Base-by-base conservation (phyloP, 1,140 invertebrate species). In the Oreohelix idahoensis region DNA sequence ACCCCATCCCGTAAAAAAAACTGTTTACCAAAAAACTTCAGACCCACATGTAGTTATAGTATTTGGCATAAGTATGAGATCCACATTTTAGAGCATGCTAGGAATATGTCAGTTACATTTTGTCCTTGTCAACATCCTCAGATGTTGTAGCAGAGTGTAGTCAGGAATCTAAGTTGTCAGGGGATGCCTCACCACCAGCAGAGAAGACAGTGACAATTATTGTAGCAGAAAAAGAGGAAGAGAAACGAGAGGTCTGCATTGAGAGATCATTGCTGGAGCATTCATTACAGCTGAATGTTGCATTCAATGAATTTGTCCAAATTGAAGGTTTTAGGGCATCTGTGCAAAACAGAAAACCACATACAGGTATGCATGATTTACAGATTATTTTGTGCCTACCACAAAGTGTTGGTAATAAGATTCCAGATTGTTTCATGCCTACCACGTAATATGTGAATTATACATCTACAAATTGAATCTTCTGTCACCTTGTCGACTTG, bases 221-320 rank as follows among this genome's bases (percentile, higher is more conserved):
- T 13, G 23, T 26, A 11, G 38, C 11, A 39, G 78, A 80, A n/a
- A 13, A 35, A 8, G 23, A 26, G 23, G 63, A 49, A 17, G 20
- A 39, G n/a, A 71, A 13, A 26, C 32, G 17, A 32, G 1, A 36
- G 38, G 4, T 11, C 13, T n/a, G 70, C 17, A 15, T 8, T 11
- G 69, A 36, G 23, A 36, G 73, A 39, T 10, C n/a, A 8, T 45
- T 81, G 36, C 51, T 81, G 5, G 79, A 81, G 5, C 10, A 74
- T 51, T 10, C 79, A 0, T 35, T 63, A 17, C 29, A 82, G 36
- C 71, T 58, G 70, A 36, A 36, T 17, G 15, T 58, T 13, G 80
- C 51, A 13, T 82, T 82, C 51, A 38, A 35, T 1, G 45, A 74
- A 23, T 82, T 45, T 75, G 80, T 82, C 26, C 45, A 75, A 39